Conservation (phyloP, 2,888 invertebrate genomes). For the Anthophora plumipes region DNA sequence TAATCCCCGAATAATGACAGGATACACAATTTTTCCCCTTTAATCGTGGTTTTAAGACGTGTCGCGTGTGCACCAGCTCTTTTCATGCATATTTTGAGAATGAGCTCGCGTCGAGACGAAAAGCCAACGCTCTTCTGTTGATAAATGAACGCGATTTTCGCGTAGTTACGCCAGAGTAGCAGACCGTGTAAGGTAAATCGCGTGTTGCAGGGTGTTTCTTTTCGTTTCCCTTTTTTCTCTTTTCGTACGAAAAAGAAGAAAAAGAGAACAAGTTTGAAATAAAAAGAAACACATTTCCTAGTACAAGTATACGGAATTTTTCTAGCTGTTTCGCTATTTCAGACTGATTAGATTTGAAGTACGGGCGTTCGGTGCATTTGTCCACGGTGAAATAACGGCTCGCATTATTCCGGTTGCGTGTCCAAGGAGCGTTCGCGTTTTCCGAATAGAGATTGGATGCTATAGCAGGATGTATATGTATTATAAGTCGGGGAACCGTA, state of each 20-base stretch:
- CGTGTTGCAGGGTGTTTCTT: neutral
- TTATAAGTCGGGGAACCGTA: neutral
- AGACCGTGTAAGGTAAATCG: neutral
- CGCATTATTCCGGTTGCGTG: neutral
- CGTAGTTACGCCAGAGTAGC: neutral
- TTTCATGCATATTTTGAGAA: constrained; percentile 1
- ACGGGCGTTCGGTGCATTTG: neutral
- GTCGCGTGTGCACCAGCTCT: constrained; percentile 1
- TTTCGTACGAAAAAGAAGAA: too few species aligned
- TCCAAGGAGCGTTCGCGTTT: neutral
- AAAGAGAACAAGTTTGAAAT: neutral
- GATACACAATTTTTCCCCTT: neutral
- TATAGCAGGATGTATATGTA: neutral
- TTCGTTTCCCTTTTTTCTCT: neutral
- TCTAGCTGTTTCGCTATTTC: neutral
- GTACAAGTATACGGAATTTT: neutral
- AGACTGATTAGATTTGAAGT: neutral
- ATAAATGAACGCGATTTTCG: constrained; percentile 4
- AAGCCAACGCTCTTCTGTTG: neutral
- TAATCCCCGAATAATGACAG: neutral
- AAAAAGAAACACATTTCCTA: neutral
- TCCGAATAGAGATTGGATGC: neutral
- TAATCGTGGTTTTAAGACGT: too few species aligned
- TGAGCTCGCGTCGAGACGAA: neutral
- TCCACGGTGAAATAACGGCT: neutral